Evolutionary conservation across 1,140 invertebrate species (phyloP).

Genomic region (Drosophila cardini): DNA sequence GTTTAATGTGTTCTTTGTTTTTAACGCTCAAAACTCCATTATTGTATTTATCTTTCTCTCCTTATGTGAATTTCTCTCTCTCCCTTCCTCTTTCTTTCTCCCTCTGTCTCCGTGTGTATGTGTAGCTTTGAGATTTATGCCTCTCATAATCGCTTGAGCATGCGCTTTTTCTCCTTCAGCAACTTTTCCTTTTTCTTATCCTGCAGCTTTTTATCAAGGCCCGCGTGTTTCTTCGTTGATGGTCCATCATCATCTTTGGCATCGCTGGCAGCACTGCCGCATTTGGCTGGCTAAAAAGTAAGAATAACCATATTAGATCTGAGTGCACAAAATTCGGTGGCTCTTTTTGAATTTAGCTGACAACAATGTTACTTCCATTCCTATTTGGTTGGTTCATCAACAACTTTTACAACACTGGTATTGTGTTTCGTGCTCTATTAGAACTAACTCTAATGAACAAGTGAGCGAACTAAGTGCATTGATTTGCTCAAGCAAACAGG

Average conservation of each 20-base stretch:
- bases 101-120: conserved; percentile 18
- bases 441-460: too few species aligned
- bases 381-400: neutral
- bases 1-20: neutral
- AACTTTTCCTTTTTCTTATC: conserved; percentile 91
- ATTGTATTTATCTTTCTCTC: too few species aligned
- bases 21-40: conserved; percentile 2
- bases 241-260: conserved; percentile 88
- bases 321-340: too few species aligned
- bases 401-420: too few species aligned
- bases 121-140: conserved; percentile 52
- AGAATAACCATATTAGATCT: neutral
- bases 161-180: conserved; percentile 94
- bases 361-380: neutral
- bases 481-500: too few species aligned
- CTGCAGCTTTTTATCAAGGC: conserved; percentile 89
- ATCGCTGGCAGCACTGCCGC: conserved; percentile 64
- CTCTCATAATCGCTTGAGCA: conserved; percentile 95
- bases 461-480: too few species aligned
- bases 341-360: too few species aligned
- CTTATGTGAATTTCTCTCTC: too few species aligned
- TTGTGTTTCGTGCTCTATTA: too few species aligned
- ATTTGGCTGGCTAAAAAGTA: conserved; percentile 72
- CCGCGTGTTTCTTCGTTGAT: conserved; percentile 92
- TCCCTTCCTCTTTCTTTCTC: conserved; percentile 16